Evolutionary conservation across 2,113 vertebrate genomes (phyloP).

Genomic region (Miniopterus natalensis): DNA sequence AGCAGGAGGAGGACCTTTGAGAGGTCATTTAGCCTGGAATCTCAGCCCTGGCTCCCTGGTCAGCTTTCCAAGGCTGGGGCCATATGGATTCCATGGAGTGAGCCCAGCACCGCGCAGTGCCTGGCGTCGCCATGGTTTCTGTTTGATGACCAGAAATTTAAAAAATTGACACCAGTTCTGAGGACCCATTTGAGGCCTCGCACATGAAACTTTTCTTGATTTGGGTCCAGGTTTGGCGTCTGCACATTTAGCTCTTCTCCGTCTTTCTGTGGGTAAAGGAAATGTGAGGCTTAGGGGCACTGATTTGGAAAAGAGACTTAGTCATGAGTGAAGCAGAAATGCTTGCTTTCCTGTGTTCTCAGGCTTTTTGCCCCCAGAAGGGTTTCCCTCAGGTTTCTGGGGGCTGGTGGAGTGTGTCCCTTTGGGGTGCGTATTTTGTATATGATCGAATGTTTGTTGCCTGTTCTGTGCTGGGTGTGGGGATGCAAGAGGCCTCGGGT

Average conservation of each 20-base stretch:
- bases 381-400: background rate
- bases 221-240: background rate
- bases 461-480: background rate
- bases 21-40: background rate
- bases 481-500: background rate
- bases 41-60: background rate
- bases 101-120: background rate
- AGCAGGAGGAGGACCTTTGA: background rate
- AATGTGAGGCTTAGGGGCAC: background rate
- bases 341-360: background rate
- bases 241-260: background rate
- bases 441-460: background rate
- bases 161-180: background rate
- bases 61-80: background rate
- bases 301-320: background rate
- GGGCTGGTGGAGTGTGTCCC: background rate
- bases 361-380: background rate
- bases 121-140: background rate
- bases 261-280: background rate
- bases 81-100: background rate
- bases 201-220: background rate
- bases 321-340: background rate
- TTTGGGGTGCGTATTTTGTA: background rate
- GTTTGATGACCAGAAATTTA: background rate
- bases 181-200: background rate